Evolutionary conservation across 2,888 invertebrate species (phyloP).

Genomic region (Cybosia mesomella): DNA sequence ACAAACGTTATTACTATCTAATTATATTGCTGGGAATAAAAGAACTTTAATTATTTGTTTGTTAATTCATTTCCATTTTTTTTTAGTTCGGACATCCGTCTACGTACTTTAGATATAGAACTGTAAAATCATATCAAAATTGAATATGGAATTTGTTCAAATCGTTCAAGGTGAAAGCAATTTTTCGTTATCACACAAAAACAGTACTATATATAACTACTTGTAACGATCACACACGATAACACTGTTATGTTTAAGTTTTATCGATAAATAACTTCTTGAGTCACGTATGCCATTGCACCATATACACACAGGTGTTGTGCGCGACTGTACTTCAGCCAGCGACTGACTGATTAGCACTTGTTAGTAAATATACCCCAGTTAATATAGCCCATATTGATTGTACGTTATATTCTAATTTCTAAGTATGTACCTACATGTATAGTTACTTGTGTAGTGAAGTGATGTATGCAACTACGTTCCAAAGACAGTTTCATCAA

Average conservation of each 20-base stretch:
- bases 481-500: slow-evolving; percentile 44
- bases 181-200: slow-evolving; percentile 70
- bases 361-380: slow-evolving; percentile 48
- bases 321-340: slow-evolving; percentile 42
- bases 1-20: not conserved
- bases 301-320: slow-evolving; percentile 60
- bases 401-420: slow-evolving; percentile 47
- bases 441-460: slow-evolving; percentile 34
- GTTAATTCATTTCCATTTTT: not conserved
- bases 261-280: slow-evolving; percentile 74
- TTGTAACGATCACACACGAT: slow-evolving; percentile 75
- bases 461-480: slow-evolving; percentile 43
- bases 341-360: slow-evolving; percentile 23
- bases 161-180: slow-evolving; percentile 74
- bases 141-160: slow-evolving; percentile 15
- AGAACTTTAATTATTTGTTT: not conserved
- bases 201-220: slow-evolving; percentile 65
- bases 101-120: not conserved
- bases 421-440: slow-evolving; percentile 37
- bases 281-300: slow-evolving; percentile 82
- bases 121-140: slow-evolving; percentile 10
- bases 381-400: slow-evolving; percentile 40
- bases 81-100: not conserved
- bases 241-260: slow-evolving; percentile 76
- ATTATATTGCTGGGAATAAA: not conserved